Conservation (phyloP, 1,140 invertebrate species). For the Drosophila repletoides region DNA sequence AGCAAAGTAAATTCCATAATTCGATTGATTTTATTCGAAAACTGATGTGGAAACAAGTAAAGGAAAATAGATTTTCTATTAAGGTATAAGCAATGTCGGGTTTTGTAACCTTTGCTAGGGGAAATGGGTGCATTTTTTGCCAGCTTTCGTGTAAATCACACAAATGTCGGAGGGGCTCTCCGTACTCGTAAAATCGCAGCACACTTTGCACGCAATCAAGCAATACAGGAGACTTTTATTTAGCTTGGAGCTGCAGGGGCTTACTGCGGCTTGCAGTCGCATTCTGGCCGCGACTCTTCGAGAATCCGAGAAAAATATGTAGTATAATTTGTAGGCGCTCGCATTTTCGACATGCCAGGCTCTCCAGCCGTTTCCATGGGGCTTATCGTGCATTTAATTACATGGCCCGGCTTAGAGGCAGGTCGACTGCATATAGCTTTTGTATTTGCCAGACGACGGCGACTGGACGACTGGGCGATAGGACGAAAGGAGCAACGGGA, state of each 20-base stretch:
- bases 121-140: too few species aligned
- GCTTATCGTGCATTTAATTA: constrained; percentile 59
- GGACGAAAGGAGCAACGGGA: background rate
- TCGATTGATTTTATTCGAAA: too few species aligned
- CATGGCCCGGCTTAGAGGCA: constrained; percentile 6
- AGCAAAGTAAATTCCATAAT: too few species aligned
- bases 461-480: background rate
- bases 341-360: constrained; percentile 47
- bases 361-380: constrained; percentile 4
- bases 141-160: constrained; percentile 67
- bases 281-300: background rate
- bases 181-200: constrained; percentile 51
- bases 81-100: too few species aligned
- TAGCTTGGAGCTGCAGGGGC: constrained; percentile 7
- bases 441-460: background rate
- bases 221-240: constrained; percentile 45
- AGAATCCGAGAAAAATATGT: constrained; percentile 17
- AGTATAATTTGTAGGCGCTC: constrained; percentile 56
- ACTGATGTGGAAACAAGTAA: too few species aligned
- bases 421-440: background rate
- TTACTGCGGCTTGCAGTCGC: too few species aligned
- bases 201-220: constrained; percentile 49
- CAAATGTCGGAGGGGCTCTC: constrained; percentile 56
- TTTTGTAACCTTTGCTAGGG: too few species aligned
- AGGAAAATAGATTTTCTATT: too few species aligned